Percentiles rank a stretch among this genome's conserved stretches.
Conservation (phyloP, 2,113 vertebrate genomes). For the Ifrita kowaldi region DNA sequence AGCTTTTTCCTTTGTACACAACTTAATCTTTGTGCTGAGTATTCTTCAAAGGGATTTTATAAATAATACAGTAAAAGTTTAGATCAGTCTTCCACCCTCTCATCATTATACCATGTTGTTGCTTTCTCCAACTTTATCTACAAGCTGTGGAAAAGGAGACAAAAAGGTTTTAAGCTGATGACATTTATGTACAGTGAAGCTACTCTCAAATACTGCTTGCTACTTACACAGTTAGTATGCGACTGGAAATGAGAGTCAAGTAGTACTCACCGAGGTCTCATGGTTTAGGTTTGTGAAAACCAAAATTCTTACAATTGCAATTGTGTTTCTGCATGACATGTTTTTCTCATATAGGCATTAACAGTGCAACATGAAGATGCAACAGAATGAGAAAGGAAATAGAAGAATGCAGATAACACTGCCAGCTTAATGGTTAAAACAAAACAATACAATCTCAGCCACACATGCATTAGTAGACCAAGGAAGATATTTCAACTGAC, state of each 20-base stretch:
- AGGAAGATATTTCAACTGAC: constrained; percentile 87
- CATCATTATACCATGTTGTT: constrained; percentile 95
- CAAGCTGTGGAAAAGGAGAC: constrained; percentile 79
- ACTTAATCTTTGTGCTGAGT: constrained; percentile 77
- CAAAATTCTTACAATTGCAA: constrained; percentile 26
- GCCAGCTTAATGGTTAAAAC: constrained; percentile 67
- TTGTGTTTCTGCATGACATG: constrained; percentile 65
- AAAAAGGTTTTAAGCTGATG: constrained; percentile 7
- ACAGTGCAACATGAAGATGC: constrained; percentile 71
- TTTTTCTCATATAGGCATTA: constrained; percentile 63
- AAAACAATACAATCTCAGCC: constrained; percentile 65
- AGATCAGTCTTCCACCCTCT: constrained; percentile 74
- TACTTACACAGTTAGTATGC: constrained; percentile 50
- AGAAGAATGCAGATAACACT: constrained; percentile 65
- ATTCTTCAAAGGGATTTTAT: constrained; percentile 77
- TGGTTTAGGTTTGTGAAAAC: constrained; percentile 33
- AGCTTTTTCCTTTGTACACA: constrained; percentile 72
- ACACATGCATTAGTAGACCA: constrained; percentile 80
- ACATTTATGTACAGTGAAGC: background rate
- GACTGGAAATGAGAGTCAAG: constrained; percentile 54
- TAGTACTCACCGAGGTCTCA: constrained; percentile 63
- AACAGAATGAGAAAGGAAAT: constrained; percentile 73
- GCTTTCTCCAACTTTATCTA: constrained; percentile 93
- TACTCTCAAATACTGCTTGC: constrained; percentile 17
- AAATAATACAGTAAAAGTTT: constrained; percentile 76